Evolutionary conservation across 2,888 invertebrate species (phyloP), one percentile per base, ranked within the genome.

Genomic region (Mythimna loreyi): DNA sequence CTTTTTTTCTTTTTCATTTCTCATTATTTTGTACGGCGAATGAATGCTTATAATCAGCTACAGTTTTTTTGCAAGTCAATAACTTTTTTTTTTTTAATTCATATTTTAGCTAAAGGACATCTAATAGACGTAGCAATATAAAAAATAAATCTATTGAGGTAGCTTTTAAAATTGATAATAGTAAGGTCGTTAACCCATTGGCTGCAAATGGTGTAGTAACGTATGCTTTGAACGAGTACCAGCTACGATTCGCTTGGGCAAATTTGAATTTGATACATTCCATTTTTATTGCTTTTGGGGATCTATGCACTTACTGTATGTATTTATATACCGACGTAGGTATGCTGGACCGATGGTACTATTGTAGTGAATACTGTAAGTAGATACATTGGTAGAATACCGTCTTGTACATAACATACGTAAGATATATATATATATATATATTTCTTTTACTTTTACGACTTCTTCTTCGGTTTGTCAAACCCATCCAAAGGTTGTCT

Each of bases 171-270:
- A 78, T 33, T 58, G 45, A 56, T 50, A 59, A 73, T 60, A 16
- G 21, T 49, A 56, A 60, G 68, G 47, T 73, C 75, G 62, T 67
- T 62, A 67, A 74, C 47, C 80, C 67, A 76, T 76, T 56, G 56
- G 59, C 33, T 67, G 58, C 75, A 79, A 76, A 56, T 79, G 75
- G 61, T 56, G 76, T 62, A 43, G 76, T 52, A 76, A 58, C 77
- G 70, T 43, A 56, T 80, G 76, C 33, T 47, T 59, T 23, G 11
- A 71, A 81, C 67, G 64, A 77, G 43, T 55, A 13, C n/a, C 21
- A n/a, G 49, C 40, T 67, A 28, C 40, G 61, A 72, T 67, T 73
- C 61, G 58, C 60, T 45, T 19, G 11, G 43, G 43, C 36, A 67
- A 75, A 76, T 79, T 80, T 63, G 55, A 59, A 36, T 76, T 76